Evolutionary conservation across 92 coral and sea anemone species (phyloP), one percentile per base, ranked within the genome.

Genomic region (Galaxea fascicularis): DNA sequence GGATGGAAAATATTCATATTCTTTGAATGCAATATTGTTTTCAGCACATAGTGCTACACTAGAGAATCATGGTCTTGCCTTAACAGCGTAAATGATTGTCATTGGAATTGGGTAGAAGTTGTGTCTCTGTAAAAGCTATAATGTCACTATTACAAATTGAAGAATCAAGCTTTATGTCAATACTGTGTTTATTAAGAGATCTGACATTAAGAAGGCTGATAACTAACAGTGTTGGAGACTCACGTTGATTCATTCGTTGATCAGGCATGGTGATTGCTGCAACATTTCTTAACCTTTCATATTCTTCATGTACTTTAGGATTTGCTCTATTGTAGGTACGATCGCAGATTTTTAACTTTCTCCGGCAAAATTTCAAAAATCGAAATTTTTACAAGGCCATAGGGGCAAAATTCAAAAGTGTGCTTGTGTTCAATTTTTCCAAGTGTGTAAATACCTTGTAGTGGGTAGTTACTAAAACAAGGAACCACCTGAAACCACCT

Each of bases 61-160:
- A 47, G 65, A 89, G 82, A 69, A 89, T 71, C 77, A 46, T 89
- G 92, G 82, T 78, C 86, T 85, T 89, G 86, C 62, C 86, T 75
- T 46, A 10, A 9, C 45, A 89, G 73, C 71, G 63, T 73, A 25
- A 89, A 84, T 62, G 89, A 79, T 41, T 31, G 31, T 79, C 86
- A 73, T 31, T 15, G 39, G 53, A 65, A 73, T 58, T 30, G 65
- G 85, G 84, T 21, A 77, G 65, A 69, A 91, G 89, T 39, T 91
- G 92, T 64, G 95, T 91, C 30, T 88, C 90, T 78, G 92, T 84
- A n/a, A n/a, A n/a, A n/a, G n/a, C n/a, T n/a, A n/a, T n/a, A n/a
- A n/a, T n/a, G n/a, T n/a, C n/a, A n/a, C 77, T 79, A 28, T 60
- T 65, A 58, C 53, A 76, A 11, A 92, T 16, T 21, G 57, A 80